A percentile compares a stretch with the other conserved stretches of the same genome.
phyloP scores from a whole-genome alignment of 2,888 invertebrate genomes.

The Drosophila helvetica region DNA sequence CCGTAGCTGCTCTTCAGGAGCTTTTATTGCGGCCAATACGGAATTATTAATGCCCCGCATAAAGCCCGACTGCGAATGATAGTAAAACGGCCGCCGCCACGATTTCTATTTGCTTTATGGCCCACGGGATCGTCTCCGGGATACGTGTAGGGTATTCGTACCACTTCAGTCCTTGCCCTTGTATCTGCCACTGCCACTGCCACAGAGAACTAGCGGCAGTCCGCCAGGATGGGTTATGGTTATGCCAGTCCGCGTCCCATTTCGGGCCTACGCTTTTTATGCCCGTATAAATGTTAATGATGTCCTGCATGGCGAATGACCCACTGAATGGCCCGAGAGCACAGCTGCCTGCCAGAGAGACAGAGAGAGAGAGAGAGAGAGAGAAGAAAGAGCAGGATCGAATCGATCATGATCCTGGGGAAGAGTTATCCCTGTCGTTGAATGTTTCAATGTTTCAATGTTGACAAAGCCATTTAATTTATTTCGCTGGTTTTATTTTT shows the following conservation, averaged over 20 bases:
- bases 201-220: neutral
- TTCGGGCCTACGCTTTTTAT: constrained; percentile 20
- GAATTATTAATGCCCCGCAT: no score
- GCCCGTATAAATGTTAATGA: constrained; percentile 28
- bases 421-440: neutral
- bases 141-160: neutral
- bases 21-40: constrained; percentile 55
- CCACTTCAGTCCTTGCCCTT: no score
- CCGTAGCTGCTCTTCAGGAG: constrained; percentile 4
- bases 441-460: constrained; percentile 1
- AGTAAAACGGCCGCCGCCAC: constrained; percentile 25
- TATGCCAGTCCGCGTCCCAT: constrained; percentile 7
- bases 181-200: neutral
- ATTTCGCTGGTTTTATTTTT: constrained; percentile 4
- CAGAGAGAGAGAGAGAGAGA: no score
- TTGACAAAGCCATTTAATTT: constrained; percentile 40
- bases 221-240: neutral
- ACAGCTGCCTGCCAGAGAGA: neutral
- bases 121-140: constrained; percentile 25
- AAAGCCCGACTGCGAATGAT: constrained; percentile 5
- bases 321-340: neutral
- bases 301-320: constrained; percentile 11
- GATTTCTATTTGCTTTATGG: constrained; percentile 25
- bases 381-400: neutral
- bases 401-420: neutral